Base-by-base conservation (phyloP, 1,140 invertebrate genomes). In the Lysiphlebus fabarum region DNA sequence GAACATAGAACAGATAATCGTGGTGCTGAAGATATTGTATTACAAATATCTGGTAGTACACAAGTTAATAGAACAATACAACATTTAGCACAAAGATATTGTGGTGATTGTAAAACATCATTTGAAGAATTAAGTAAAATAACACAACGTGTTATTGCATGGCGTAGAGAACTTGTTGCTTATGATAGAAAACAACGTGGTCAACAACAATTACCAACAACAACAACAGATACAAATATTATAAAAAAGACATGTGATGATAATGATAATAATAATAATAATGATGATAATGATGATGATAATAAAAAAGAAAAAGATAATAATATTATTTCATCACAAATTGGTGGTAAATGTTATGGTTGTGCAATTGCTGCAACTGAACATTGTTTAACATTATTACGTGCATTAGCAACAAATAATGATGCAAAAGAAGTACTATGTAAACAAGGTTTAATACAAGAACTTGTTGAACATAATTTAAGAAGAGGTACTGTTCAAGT, bases 81-180 rank as follows among this genome's bases (percentile, higher is more conserved):
- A 70, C 81, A 88, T 62, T 78, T 92, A 6, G 95, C 95, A 2
- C 93, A 96, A 71, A 92, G 93, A 70, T 98, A 98, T 77, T 95
- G 94, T 72, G 89, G 88, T 11, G 96, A 98, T 65, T 98, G 94
- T 73, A 95, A 94, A 71, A 89, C 87, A 10, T 90, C 92, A 4
- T 98, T 98, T 77, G 95, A 98, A 73, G 95, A 98, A 70, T 82
- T 99, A 0, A 96, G 93, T 72, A 95, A 97, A 79, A 93, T 96
- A 53, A 96, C 97, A 56, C 90, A 98, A 81, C 87, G 90, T 71
- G 92, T 96, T 6, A 80, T 94, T 56, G 92, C 93, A 0, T 94
- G 91, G 71, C 86, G 93, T 33, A 87, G 91, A 67, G 95, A 97
- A 73, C 79, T 98, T 26, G 92, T 98, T 1, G 87, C 92, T 0